Base-by-base conservation (phyloP, 2,888 invertebrate species). In the Drosophila picticornis region DNA sequence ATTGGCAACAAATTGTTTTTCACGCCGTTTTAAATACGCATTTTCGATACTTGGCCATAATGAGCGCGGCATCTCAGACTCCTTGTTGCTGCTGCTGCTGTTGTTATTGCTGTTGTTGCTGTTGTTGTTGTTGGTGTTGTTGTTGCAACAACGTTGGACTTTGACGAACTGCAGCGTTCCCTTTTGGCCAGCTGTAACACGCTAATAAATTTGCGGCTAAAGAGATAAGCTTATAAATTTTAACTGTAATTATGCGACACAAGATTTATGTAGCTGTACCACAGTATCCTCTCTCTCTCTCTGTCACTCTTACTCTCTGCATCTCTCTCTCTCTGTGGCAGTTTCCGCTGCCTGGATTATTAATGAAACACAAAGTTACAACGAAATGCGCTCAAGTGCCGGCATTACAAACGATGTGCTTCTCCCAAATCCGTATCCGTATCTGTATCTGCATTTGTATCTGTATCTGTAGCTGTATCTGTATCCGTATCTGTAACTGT, bases 1-100 rank as follows among this genome's bases (percentile, higher is more conserved):
- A 89, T 90, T 86, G 84, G 81, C 79, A 91, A 92, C 91, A 92
- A 91, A 92, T 91, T 91, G 91, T 90, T 91, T 84, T 91, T 91
- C 91, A 90, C 91, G 91, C 91, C 90, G 88, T 84, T 91, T 91
- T 90, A 88, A 88, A 88, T 89, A 84, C 84, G 81, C 90, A 87
- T 88, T 88, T 85, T 86, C 88, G 86, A 84, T 88, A 86, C 89
- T 89, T 87, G 89, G 83, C 77, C 78, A 87, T 88, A 88, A 88
- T 88, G 90, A 90, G 88, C 79, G 56, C 56, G 56, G 56, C 56
- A 27, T 16, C 56, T 56, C 56, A 34, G 16, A 46, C 46, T 46
- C 22, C 46, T 46, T 46, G 46, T 25, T 46, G 46, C 22, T 9
- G 46, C 16, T 46, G 46, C 4, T 22, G 22, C 7, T 46, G 43